Evolutionary conservation across 2,888 invertebrate species (phyloP).

Genomic region (Leptinotarsa rubiginosa): DNA sequence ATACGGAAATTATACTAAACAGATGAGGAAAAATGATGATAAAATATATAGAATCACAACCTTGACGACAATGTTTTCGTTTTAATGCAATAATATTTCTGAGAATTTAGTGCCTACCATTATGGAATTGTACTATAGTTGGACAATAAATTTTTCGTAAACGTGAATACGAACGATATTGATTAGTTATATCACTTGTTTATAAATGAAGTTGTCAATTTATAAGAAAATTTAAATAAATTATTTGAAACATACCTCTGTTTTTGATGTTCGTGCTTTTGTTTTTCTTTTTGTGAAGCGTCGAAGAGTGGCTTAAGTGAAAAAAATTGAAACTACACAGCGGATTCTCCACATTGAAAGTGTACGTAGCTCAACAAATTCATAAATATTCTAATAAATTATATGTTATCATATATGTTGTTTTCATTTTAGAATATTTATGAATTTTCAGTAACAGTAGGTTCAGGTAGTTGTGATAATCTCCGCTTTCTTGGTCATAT

Average conservation of each 20-base stretch:
- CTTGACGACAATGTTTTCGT: too few relatives aligned
- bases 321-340: constrained; percentile 52
- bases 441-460: constrained; percentile 27
- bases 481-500: constrained; percentile 25
- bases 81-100: too few relatives aligned
- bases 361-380: constrained; percentile 57
- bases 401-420: not conserved
- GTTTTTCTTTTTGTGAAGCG: constrained; percentile 45
- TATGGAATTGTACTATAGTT: constrained; percentile 33
- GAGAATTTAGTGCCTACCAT: too few relatives aligned
- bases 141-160: constrained; percentile 49
- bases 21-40: too few relatives aligned
- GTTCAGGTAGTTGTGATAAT: not conserved
- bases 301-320: constrained; percentile 50
- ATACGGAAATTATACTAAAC: too few relatives aligned
- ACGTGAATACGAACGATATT: constrained; percentile 34
- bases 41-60: too few relatives aligned
- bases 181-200: constrained; percentile 39
- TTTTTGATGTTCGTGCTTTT: constrained; percentile 45
- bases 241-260: constrained; percentile 43
- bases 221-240: constrained; percentile 46
- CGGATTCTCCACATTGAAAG: constrained; percentile 52
- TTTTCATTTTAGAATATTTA: constrained; percentile 25
- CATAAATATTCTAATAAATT: constrained; percentile 36
- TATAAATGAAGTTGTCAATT: constrained; percentile 45